A percentile compares a stretch with the other conserved stretches of the same genome.
Conservation (phyloP, 2,797 vertebrate genomes). For the Poecilia wingei region DNA sequence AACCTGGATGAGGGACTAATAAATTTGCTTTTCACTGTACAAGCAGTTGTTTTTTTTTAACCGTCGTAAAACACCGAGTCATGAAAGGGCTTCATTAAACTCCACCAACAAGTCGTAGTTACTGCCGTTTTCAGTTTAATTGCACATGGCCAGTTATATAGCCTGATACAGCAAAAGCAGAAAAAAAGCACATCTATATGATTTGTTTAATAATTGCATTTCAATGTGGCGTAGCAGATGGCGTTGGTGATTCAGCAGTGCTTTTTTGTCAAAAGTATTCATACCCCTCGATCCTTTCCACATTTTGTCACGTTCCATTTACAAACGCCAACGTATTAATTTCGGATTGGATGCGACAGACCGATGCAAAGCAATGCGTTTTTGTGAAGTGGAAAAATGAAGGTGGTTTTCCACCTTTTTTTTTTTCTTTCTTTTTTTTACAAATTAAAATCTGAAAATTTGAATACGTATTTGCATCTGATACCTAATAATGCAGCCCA, state of each 20-base stretch:
- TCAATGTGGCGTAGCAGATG: slow-evolving; percentile 34
- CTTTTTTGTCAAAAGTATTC: background rate
- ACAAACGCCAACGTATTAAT: background rate
- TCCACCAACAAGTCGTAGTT: slow-evolving; percentile 9
- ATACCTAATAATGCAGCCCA: background rate
- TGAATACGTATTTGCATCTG: background rate
- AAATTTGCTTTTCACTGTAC: slow-evolving; percentile 47
- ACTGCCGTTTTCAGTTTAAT: slow-evolving; percentile 49
- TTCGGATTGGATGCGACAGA: background rate
- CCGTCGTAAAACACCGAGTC: slow-evolving; percentile 1
- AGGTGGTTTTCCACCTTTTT: background rate
- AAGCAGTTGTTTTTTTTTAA: slow-evolving; percentile 8
- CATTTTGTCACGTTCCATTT: background rate
- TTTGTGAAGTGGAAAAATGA: too few relatives aligned
- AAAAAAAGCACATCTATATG: slow-evolving; percentile 29
- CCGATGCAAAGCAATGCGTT: background rate
- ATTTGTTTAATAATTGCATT: slow-evolving; percentile 46
- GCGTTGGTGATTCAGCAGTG: slow-evolving; percentile 40
- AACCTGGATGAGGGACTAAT: slow-evolving; percentile 61
- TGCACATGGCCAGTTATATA: slow-evolving; percentile 28
- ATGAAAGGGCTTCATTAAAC: slow-evolving; percentile 24
- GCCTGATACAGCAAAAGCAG: slow-evolving; percentile 40
- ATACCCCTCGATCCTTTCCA: background rate
- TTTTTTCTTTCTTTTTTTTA: background rate
- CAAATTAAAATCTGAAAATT: background rate